Conservation (phyloP, 2,888 invertebrate species). For the Pandemis corylana region DNA sequence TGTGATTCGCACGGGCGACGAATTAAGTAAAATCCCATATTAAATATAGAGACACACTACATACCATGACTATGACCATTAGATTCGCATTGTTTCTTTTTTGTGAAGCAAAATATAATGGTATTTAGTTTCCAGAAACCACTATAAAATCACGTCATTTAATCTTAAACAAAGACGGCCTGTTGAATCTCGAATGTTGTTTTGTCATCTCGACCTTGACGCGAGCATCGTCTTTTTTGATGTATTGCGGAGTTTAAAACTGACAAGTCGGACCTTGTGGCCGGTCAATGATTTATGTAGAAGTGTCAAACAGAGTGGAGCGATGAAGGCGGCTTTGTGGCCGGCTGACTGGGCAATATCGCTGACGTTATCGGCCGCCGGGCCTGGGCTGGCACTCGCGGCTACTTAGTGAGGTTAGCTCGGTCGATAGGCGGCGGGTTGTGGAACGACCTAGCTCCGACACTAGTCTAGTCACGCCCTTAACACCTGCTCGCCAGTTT, state of each 20-base stretch:
- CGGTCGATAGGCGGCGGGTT: background rate
- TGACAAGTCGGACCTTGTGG: background rate
- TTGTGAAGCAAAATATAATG: background rate
- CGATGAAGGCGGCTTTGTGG: constrained; percentile 9
- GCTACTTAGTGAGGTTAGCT: background rate
- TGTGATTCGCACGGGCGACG: background rate
- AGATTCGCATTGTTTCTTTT: background rate
- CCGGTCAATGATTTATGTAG: constrained; percentile 5
- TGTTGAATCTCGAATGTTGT: constrained; percentile 3
- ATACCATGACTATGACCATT: background rate
- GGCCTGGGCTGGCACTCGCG: background rate
- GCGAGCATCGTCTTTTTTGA: constrained; percentile 11
- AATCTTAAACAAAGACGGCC: constrained; percentile 6
- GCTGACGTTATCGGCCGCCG: background rate
- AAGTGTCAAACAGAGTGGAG: constrained; percentile 5
- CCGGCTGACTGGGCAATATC: constrained; percentile 19
- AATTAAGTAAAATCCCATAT: background rate
- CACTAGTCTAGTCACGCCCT: constrained; percentile 26
- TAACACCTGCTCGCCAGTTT: constrained; percentile 28
- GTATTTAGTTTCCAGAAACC: constrained; percentile 7
- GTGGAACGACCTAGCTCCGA: constrained; percentile 12
- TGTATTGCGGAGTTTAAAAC: constrained; percentile 6
- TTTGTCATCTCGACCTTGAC: constrained; percentile 17
- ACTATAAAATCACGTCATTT: constrained; percentile 11
- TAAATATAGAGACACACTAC: background rate